Evolutionary conservation across 2,113 vertebrate species (phyloP), one percentile per base, ranked within the genome.

Genomic region (Phocoena phocoena): DNA sequence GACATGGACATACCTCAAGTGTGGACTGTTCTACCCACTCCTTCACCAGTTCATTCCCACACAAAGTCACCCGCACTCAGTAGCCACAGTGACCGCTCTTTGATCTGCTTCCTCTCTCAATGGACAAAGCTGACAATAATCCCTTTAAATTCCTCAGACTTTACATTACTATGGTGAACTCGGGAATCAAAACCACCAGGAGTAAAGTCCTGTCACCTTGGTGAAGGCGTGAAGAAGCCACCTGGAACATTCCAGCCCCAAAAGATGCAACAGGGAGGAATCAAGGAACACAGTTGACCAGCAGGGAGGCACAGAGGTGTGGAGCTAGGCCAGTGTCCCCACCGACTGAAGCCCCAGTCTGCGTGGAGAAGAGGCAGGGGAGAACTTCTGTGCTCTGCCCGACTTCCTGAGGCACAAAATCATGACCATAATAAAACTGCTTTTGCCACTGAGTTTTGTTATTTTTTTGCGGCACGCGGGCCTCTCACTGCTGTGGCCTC

Each of bases 391-490:
- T 17, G 65, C 41, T 90, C 71, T 73, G 71, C 60, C 25, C 6
- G 81, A n/a, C n/a, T 44, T n/a, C n/a, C 55, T 55, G 17, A 55
- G 8, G 20, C 25, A 31, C 1, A 53, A 85, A 71, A 73, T 55
- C 3, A 33, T 33, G 28, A 87, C 8, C 15, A 13, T 65, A 58
- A 74, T 74, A 80, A 70, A 95, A 13, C 21, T 80, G 18, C 67
- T 80, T 44, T 44, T 44, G 53, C 31, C 41, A 50, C 44, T 26
- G 50, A 55, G 44, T 85, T 89, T 85, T 71, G 9, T 8, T 0
- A 0, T 44, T 8, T 8, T 44, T 44, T 44, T 44, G 41, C 41
- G 0, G 41, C 7, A 41, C 1, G 6, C 1, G 41, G 41, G 41
- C 41, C 41, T 41, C 41, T 41, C 41, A 41, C 41, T 41, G 41